A percentile compares a stretch with the other conserved stretches of the same genome.
Evolutionary conservation across 2,888 invertebrate species (phyloP).

Genomic region (Corbicula japonica): DNA sequence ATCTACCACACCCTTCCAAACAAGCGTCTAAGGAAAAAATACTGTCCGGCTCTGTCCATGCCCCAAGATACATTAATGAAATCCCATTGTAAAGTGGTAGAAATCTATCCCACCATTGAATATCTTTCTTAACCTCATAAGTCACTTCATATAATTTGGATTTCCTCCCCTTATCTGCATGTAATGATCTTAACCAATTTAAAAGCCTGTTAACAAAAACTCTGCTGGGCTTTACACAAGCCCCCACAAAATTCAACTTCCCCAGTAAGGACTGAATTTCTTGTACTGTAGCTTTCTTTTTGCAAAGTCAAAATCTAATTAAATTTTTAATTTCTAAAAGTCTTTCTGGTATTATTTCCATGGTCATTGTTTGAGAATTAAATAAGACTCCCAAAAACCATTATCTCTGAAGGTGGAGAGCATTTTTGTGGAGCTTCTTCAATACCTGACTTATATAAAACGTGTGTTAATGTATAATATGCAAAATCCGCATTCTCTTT

Average conservation of each 20-base stretch:
- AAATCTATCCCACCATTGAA: constrained; percentile 4
- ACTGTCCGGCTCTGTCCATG: not conserved
- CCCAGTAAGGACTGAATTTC: constrained; percentile 14
- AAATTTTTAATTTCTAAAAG: not conserved
- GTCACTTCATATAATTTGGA: not conserved
- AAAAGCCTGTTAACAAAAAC: not conserved
- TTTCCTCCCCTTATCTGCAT: not conserved
- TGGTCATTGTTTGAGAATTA: constrained; percentile 3
- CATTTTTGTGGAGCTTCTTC: constrained; percentile 1
- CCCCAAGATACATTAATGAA: constrained; percentile 3
- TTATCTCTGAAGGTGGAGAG: constrained; percentile 6
- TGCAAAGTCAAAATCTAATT: not conserved
- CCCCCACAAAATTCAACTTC: constrained; percentile 5
- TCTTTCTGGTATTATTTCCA: constrained; percentile 1
- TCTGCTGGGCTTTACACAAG: constrained; percentile 9
- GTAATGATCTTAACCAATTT: not conserved
- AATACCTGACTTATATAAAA: constrained; percentile 5
- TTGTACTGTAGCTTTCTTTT: not conserved
- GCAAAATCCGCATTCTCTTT: not conserved
- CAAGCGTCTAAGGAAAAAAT: constrained; percentile 11
- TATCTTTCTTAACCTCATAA: constrained; percentile 5
- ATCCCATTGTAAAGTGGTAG: not conserved
- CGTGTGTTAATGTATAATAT: constrained; percentile 1
- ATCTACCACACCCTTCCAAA: constrained; percentile 6
- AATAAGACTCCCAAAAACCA: constrained; percentile 15